phyloP scores from a whole-genome alignment of 2,113 vertebrate species.

The Pachypanchax playfairii region DNA sequence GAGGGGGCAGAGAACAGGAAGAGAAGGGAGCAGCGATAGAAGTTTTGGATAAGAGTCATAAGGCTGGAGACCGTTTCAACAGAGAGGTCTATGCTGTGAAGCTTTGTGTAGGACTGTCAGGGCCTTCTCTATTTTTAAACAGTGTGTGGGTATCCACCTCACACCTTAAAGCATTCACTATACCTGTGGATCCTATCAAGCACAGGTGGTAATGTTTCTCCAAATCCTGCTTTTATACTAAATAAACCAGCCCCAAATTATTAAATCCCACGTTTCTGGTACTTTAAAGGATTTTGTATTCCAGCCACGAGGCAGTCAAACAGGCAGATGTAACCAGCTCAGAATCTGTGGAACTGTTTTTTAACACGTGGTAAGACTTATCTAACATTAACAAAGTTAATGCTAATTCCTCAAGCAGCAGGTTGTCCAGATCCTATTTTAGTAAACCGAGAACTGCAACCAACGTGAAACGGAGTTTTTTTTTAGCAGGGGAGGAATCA shows the following conservation, averaged over 20 bases:
- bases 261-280: slow-evolving; percentile 15
- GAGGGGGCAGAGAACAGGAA: slow-evolving; percentile 45
- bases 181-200: slow-evolving; percentile 52
- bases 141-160: slow-evolving; percentile 67
- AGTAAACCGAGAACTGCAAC: too few species aligned
- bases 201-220: slow-evolving; percentile 20
- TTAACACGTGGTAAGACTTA: too few species aligned
- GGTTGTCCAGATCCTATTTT: too few species aligned
- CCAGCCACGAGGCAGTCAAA: slow-evolving; percentile 1
- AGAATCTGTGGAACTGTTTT: not conserved
- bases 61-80: slow-evolving; percentile 57
- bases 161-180: slow-evolving; percentile 58
- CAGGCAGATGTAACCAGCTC: not conserved
- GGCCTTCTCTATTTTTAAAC: slow-evolving; percentile 66
- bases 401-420: too few species aligned
- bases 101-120: slow-evolving; percentile 66
- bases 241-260: slow-evolving; percentile 1
- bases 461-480: too few species aligned
- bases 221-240: slow-evolving; percentile 9
- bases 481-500: too few species aligned
- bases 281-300: slow-evolving; percentile 12
- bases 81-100: slow-evolving; percentile 57
- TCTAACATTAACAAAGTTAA: too few species aligned
- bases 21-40: slow-evolving; percentile 58
- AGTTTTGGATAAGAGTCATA: slow-evolving; percentile 68